Evolutionary conservation across 2,888 invertebrate species (phyloP).

Genomic region (Clusia tigrina): DNA sequence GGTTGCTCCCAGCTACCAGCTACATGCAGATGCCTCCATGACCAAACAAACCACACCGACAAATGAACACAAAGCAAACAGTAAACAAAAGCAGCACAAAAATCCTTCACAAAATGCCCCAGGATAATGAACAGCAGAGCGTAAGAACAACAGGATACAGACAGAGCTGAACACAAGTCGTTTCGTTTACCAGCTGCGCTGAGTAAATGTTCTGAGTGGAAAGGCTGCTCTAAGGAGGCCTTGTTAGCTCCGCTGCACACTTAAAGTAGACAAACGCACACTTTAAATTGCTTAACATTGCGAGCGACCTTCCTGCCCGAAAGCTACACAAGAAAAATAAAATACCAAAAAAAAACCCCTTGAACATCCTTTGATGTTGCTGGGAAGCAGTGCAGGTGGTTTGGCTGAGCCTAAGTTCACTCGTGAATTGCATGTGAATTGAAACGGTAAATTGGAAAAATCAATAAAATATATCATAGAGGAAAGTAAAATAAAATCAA

Average conservation of each 20-base stretch:
- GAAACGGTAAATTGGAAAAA: conserved; percentile 10
- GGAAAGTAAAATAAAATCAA: neutral
- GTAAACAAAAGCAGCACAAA: conserved; percentile 9
- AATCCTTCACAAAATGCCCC: conserved; percentile 10
- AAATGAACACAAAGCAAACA: conserved; percentile 15
- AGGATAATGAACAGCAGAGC: conserved; percentile 22
- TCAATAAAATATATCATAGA: conserved; percentile 10
- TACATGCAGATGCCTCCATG: no score
- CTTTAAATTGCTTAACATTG: conserved; percentile 23
- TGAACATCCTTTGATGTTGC: neutral
- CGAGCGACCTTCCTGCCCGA: conserved; percentile 23
- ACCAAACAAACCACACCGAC: conserved; percentile 9
- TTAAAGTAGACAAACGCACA: neutral
- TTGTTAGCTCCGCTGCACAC: no score
- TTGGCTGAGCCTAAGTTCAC: neutral
- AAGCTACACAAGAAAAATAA: conserved; percentile 2
- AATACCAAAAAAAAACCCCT: neutral
- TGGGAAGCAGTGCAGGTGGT: conserved; percentile 29
- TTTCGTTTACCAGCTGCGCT: neutral
- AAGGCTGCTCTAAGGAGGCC: no score
- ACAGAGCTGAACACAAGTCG: conserved; percentile 7
- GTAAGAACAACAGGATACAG: neutral
- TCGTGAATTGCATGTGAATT: neutral
- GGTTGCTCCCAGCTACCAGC: no score
- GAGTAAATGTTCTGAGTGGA: neutral